phyloP scores from a whole-genome alignment of 2,888 invertebrate genomes.

The Drosophila anomelani region DNA sequence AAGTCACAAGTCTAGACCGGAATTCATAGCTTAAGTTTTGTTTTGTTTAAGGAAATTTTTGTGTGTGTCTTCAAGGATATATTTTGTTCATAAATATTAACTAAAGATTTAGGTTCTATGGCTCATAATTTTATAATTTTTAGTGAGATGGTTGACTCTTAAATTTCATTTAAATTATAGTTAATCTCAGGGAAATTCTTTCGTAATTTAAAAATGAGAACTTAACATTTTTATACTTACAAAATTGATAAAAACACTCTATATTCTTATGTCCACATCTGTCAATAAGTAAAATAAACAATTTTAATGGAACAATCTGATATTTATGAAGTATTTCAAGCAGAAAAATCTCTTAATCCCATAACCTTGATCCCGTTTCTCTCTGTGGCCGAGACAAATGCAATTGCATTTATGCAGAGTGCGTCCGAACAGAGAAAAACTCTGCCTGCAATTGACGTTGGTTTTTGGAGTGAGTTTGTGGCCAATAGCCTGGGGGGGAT shows the following conservation, averaged over 20 bases:
- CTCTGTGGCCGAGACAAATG: background rate
- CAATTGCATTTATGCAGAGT: constrained; percentile 49
- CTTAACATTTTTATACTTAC: background rate
- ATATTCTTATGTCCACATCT: background rate
- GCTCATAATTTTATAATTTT: background rate
- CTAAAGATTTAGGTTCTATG: background rate
- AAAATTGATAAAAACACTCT: background rate
- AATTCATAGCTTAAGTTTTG: background rate
- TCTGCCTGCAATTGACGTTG: constrained; percentile 69
- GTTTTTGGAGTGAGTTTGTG: constrained; percentile 11
- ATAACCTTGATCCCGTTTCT: constrained; percentile 15
- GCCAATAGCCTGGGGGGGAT: background rate
- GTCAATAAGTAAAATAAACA: background rate
- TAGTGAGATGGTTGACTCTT: background rate
- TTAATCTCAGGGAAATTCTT: background rate
- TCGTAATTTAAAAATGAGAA: background rate
- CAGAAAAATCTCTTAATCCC: background rate
- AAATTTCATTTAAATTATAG: background rate
- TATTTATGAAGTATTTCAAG: background rate
- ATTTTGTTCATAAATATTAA: background rate
- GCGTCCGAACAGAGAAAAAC: constrained; percentile 35
- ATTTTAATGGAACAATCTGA: background rate
- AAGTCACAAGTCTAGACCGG: background rate
- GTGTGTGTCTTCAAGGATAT: background rate
- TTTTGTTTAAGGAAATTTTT: background rate